Evolutionary conservation across 2,888 invertebrate species (phyloP).

Genomic region (Polymixis lichenea): DNA sequence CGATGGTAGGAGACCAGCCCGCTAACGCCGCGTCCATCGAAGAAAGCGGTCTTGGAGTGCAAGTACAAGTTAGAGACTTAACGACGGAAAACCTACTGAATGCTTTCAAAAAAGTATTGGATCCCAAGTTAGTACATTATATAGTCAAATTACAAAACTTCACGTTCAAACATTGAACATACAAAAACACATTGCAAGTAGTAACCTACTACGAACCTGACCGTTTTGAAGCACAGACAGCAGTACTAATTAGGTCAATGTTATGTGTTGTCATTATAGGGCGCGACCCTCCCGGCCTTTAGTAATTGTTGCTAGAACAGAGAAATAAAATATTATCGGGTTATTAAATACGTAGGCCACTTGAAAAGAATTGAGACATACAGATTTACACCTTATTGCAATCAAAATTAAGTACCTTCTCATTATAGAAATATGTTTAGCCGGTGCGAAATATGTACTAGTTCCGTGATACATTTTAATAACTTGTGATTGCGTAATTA

Average conservation of each 20-base stretch:
- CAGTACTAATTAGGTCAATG: slow-evolving; percentile 1
- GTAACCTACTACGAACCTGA: background rate
- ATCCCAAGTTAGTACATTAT: slow-evolving; percentile 86
- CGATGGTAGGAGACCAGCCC: slow-evolving; percentile 91
- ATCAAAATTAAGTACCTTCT: background rate
- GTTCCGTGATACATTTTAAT: background rate
- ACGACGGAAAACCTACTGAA: slow-evolving; percentile 87
- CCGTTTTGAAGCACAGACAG: slow-evolving; percentile 1
- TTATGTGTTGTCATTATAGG: slow-evolving; percentile 4
- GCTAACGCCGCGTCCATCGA: slow-evolving; percentile 90
- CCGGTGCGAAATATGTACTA: background rate
- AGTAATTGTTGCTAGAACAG: background rate
- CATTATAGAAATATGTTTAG: background rate
- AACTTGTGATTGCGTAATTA: background rate
- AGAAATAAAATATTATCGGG: background rate
- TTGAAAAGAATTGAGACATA: background rate
- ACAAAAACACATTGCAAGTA: background rate
- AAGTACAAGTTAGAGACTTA: slow-evolving; percentile 85
- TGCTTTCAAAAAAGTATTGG: slow-evolving; percentile 89
- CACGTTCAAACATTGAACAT: background rate
- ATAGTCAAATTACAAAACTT: background rate
- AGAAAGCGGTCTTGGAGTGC: slow-evolving; percentile 89
- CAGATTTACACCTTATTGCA: background rate
- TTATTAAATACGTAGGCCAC: background rate
- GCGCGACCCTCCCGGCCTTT: background rate